These are phyloP conservation scores for Xanthorhoe designata DNA, from an alignment of 2,888 invertebrate genomes.

Conservation along the genomic window DNA sequence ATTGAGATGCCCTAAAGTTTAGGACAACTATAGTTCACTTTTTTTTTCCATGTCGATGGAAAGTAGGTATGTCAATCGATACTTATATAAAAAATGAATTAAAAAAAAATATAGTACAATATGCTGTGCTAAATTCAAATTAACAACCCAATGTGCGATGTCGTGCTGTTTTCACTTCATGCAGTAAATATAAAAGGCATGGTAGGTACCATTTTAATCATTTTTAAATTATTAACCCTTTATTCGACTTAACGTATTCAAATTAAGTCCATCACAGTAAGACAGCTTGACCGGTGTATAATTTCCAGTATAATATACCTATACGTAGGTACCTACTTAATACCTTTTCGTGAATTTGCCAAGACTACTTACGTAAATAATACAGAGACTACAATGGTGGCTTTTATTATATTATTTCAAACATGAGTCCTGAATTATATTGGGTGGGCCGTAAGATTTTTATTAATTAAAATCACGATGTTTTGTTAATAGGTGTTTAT, in stretches of 20 bases:
- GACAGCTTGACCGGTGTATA: slow-evolving; percentile 55
- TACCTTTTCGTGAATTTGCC: slow-evolving; percentile 34
- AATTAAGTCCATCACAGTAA: slow-evolving; percentile 55
- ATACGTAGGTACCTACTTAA: too few species aligned
- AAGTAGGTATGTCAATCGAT: too few species aligned
- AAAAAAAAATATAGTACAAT: too few species aligned
- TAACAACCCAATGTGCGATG: too few species aligned
- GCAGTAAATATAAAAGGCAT: not conserved
- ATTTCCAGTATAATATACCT: slow-evolving; percentile 52
- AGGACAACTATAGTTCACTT: too few species aligned
- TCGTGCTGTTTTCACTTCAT: too few species aligned
- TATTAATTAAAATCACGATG: not conserved
- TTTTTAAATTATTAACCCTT: slow-evolving; percentile 18
- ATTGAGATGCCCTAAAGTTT: too few species aligned
- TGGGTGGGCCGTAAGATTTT: not conserved
- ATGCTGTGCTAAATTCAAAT: too few species aligned
- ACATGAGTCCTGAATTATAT: not conserved
- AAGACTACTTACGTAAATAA: not conserved
- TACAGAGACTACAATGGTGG: not conserved
- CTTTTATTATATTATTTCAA: not conserved
- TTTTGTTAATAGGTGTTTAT: not conserved
- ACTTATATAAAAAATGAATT: too few species aligned
- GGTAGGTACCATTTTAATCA: not conserved
- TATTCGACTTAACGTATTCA: slow-evolving; percentile 43
- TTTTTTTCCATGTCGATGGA: too few species aligned